Conservation (phyloP, 2,888 invertebrate species). For the Anticlea derivata region DNA sequence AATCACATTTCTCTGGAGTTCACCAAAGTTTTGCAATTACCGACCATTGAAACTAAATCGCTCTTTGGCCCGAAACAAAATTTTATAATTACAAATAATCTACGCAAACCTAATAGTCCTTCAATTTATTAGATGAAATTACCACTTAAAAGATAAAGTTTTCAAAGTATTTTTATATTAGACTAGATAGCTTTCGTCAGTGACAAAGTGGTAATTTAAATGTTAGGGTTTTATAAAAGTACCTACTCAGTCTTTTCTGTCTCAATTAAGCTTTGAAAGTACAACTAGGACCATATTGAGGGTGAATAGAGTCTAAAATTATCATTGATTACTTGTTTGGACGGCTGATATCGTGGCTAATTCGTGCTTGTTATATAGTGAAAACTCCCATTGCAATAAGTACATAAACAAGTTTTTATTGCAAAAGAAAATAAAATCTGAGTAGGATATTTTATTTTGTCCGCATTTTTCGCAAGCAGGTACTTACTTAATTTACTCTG, state of each 20-base stretch:
- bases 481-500: not conserved
- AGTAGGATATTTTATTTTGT: no score
- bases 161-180: not conserved
- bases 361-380: no score
- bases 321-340: no score
- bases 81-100: slow-evolving; percentile 26
- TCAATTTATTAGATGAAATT: slow-evolving; percentile 28
- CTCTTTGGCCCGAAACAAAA: slow-evolving; percentile 11
- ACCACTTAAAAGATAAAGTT: slow-evolving; percentile 19
- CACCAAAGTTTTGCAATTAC: slow-evolving; percentile 22
- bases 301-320: no score
- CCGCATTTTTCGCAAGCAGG: not conserved
- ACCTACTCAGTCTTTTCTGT: no score
- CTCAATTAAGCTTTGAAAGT: no score
- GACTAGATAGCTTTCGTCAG: not conserved
- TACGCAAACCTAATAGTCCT: slow-evolving; percentile 21
- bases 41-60: slow-evolving; percentile 25
- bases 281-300: no score
- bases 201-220: not conserved
- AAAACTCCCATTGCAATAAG: no score
- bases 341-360: no score
- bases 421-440: no score
- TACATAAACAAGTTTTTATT: not conserved
- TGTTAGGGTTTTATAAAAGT: no score
- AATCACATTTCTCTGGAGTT: not conserved